Base-by-base conservation (phyloP, 2,888 invertebrate genomes). In the Ormyrus rosae region DNA sequence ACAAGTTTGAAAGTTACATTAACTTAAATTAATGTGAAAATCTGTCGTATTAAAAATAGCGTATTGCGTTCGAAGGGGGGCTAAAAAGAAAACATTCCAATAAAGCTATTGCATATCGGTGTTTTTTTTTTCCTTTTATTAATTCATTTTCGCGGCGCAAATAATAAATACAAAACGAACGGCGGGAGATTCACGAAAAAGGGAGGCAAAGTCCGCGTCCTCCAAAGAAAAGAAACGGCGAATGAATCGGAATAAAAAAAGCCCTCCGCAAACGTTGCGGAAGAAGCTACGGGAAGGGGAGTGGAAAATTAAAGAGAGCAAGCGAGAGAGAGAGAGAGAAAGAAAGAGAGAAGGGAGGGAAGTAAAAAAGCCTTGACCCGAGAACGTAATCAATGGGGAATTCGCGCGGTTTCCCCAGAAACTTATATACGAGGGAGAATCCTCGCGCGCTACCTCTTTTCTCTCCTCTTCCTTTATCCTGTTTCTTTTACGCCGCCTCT, bases 211-310 rank as follows among this genome's bases (percentile, higher is more conserved):
- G 11, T 34, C 11, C 50, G 60, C 11, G 64, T 11, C 6, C 13
- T 48, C 34, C 0, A 9, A 51, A 60, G 70, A 19, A 53, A 13
- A 56, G 51, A 48, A 74, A 81, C 61, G 61, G 67, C 55, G 65
- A 73, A 75, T 61, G 78, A 81, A 78, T 81, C 70, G 74, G 19
- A 81, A 81, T 78, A 83, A 81, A 84, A 82, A 84, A 84, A 83
- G 74, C 71, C 45, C 61, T 19, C 2, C 19, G 19, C 19, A 68
- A 56, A 55, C 63, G 70, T 61, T 19, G 72, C 55, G 19, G 19
- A 63, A 60, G 71, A 48, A 50, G 45, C 53, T 45, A 55, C 8
- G 67, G 51, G 48, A 73, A 69, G 70, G 72, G 63, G 53, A 78
- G 68, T 60, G 69, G 64, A 71, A 81, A 76, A 73, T 74, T 61